A percentile compares a stretch with the other conserved stretches of the same genome.
Conservation (phyloP, 2,888 invertebrate species). For the Synergus umbraculus region DNA sequence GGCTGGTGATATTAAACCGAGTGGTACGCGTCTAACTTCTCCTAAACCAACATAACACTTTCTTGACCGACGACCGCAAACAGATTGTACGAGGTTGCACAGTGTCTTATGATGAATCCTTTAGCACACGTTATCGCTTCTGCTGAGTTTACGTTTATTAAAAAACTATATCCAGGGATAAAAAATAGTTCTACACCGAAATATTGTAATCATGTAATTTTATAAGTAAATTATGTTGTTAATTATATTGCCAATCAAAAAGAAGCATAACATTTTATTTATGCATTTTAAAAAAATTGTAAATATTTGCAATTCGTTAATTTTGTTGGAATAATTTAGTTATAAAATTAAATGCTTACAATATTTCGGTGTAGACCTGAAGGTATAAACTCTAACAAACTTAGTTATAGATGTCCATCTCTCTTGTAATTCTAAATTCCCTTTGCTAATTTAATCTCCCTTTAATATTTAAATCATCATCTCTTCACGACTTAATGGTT, state of each 20-base stretch:
- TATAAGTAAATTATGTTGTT: no score
- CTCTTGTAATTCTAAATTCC: neutral
- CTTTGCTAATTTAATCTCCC: neutral
- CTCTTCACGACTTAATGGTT: no score
- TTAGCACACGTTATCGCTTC: neutral
- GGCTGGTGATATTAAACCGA: conserved; percentile 34
- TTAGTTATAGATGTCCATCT: no score
- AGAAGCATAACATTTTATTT: no score
- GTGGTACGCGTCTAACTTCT: conserved; percentile 13
- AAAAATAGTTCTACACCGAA: neutral
- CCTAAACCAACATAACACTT: conserved; percentile 34
- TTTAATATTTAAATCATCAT: no score
- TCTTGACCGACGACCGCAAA: conserved; percentile 38
- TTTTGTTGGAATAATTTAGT: neutral
- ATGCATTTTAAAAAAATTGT: no score
- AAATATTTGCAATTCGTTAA: neutral
- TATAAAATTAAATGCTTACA: no score
- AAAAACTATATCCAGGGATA: neutral
- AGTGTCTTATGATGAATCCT: conserved; percentile 27
- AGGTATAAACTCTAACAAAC: no score
- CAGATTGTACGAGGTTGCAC: conserved; percentile 1
- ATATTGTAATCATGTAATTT: no score
- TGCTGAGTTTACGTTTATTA: conserved; percentile 16
- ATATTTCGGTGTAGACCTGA: no score
- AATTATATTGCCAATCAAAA: no score